Conservation (phyloP, 2,888 invertebrate genomes). For the Xanthia icteritia region DNA sequence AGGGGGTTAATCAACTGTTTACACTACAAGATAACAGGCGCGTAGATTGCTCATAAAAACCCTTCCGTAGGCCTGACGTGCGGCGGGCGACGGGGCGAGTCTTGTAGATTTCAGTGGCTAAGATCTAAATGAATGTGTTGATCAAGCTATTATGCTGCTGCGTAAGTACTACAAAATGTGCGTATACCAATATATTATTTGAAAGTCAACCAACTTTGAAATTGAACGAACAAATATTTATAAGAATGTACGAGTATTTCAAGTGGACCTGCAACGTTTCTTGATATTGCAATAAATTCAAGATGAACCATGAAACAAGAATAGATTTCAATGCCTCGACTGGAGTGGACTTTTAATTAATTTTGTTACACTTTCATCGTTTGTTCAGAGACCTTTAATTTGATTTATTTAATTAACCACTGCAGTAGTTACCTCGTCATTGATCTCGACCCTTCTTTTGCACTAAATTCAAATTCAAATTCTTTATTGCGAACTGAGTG, state of each 20-base stretch:
- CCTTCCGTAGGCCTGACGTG: constrained; percentile 60
- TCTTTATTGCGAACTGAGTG: too few relatives aligned
- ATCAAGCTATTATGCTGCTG: constrained; percentile 16
- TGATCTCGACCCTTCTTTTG: not conserved
- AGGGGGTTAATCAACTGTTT: constrained; percentile 70
- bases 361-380: not conserved
- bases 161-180: not conserved
- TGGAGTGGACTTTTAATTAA: constrained; percentile 6
- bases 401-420: not conserved
- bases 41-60: constrained; percentile 68
- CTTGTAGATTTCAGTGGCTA: constrained; percentile 49
- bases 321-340: not conserved
- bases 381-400: not conserved
- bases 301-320: not conserved
- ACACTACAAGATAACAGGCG: constrained; percentile 67
- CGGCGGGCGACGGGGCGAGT: constrained; percentile 23
- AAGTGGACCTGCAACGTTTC: not conserved
- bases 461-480: not conserved
- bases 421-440: not conserved
- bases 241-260: not conserved
- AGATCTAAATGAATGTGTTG: constrained; percentile 27
- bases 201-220: too few relatives aligned
- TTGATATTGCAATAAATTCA: constrained; percentile 6
- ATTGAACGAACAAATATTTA: not conserved
- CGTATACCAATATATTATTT: not conserved